A percentile compares a stretch with the other conserved stretches of the same genome.
Conservation (phyloP, 2,797 vertebrate species). For the Allobates femoralis region DNA sequence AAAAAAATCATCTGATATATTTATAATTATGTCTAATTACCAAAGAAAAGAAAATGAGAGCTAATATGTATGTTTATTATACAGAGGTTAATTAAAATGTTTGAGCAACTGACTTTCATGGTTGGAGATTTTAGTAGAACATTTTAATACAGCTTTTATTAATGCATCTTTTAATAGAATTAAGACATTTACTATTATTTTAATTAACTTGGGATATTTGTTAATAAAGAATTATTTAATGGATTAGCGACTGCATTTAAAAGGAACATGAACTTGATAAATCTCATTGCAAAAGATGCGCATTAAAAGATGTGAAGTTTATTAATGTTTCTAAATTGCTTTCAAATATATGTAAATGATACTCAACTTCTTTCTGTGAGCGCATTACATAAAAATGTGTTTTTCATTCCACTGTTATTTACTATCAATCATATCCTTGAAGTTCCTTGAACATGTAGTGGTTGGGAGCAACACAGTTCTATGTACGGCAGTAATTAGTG, state of each 20-base stretch:
- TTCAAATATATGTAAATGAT: slow-evolving; percentile 51
- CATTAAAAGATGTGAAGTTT: slow-evolving; percentile 25
- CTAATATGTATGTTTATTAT: background rate
- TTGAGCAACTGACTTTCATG: slow-evolving; percentile 7
- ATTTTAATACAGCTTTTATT: slow-evolving; percentile 20
- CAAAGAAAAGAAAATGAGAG: slow-evolving; percentile 1
- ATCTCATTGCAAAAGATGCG: background rate
- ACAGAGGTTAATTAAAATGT: slow-evolving; percentile 27
- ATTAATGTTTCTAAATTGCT: slow-evolving; percentile 25
- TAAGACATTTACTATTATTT: slow-evolving; percentile 30
- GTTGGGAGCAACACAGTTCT: slow-evolving; percentile 25
- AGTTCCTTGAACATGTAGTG: slow-evolving; percentile 35
- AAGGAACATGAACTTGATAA: slow-evolving; percentile 1
- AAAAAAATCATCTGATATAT: background rate
- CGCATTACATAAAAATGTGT: slow-evolving; percentile 39
- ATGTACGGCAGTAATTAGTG: slow-evolving; percentile 40
- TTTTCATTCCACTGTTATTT: slow-evolving; percentile 54
- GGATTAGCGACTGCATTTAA: slow-evolving; percentile 19
- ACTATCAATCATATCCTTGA: slow-evolving; percentile 46
- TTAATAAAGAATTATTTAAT: slow-evolving; percentile 18
- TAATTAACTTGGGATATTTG: slow-evolving; percentile 21
- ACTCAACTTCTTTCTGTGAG: slow-evolving; percentile 12
- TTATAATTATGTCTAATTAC: slow-evolving; percentile 1
- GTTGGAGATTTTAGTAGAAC: background rate
- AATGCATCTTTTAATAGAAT: slow-evolving; percentile 23